Conservation (phyloP, 1,140 invertebrate species). For the Portunus trituberculatus region DNA sequence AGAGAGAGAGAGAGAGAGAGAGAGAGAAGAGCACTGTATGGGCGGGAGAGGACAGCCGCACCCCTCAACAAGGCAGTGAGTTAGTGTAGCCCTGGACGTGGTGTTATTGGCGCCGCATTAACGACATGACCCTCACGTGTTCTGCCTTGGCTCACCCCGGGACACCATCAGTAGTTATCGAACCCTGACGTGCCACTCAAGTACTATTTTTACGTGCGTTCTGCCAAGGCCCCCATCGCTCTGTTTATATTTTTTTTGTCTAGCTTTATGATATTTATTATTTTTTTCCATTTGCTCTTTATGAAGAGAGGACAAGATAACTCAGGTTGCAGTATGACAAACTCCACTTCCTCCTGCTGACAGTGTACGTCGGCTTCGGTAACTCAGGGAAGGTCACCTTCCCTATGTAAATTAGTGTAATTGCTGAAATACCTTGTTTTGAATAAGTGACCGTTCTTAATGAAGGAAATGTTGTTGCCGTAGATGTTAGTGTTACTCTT, state of each 20-base stretch:
- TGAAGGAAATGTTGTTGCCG: no score
- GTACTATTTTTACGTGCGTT: not conserved
- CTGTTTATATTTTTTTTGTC: not conserved
- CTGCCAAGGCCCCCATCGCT: not conserved
- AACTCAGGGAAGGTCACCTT: no score
- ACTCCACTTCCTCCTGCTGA: no score
- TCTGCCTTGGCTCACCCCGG: not conserved
- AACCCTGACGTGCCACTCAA: not conserved
- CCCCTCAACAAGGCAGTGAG: slow-evolving; percentile 16
- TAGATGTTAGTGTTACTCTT: not conserved
- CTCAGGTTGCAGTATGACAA: no score
- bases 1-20: not conserved
- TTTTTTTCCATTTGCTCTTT: not conserved
- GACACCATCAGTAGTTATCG: not conserved
- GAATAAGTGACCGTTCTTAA: no score
- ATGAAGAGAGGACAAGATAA: not conserved
- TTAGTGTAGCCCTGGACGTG: not conserved
- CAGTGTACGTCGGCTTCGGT: no score
- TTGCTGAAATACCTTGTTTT: no score
- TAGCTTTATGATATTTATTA: not conserved
- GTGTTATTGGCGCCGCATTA: slow-evolving; percentile 12
- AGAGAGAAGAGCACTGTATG: not conserved
- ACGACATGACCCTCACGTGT: not conserved
- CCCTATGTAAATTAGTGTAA: no score
- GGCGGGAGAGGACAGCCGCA: not conserved